Evolutionary conservation across 2,888 invertebrate genomes (phyloP).

Genomic region (Eledona agricola): DNA sequence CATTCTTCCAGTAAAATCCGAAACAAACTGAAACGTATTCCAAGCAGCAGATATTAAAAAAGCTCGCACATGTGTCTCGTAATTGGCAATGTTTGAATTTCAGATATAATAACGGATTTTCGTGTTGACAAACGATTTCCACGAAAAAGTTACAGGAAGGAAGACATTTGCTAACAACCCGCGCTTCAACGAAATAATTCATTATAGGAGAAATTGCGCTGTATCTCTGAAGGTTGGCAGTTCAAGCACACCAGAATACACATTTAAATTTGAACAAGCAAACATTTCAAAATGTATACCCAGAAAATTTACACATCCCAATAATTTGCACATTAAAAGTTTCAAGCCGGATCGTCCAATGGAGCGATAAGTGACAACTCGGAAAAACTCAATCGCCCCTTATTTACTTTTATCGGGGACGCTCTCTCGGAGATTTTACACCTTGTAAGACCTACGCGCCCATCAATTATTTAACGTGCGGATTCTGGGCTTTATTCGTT

Average conservation of each 20-base stretch:
- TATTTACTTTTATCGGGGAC: conserved; percentile 12
- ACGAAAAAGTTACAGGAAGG: too few relatives aligned
- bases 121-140: too few relatives aligned
- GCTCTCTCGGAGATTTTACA: neutral
- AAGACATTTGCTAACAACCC: conserved; percentile 28
- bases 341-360: conserved; percentile 26
- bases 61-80: too few relatives aligned
- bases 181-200: conserved; percentile 30
- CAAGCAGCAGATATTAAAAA: too few relatives aligned
- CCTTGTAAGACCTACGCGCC: neutral
- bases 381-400: conserved; percentile 12
- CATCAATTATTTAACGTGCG: neutral
- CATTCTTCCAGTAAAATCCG: too few relatives aligned
- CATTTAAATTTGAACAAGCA: conserved; percentile 39
- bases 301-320: conserved; percentile 37
- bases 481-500: conserved; percentile 1
- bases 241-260: conserved; percentile 38
- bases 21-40: too few relatives aligned
- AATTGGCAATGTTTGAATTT: too few relatives aligned
- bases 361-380: conserved; percentile 13
- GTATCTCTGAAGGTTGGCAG: conserved; percentile 39
- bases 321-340: conserved; percentile 38
- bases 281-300: conserved; percentile 38
- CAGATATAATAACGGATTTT: too few relatives aligned
- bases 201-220: conserved; percentile 31